Evolutionary conservation across 2,888 invertebrate genomes (phyloP).

Genomic region (Coecobrya sp.): DNA sequence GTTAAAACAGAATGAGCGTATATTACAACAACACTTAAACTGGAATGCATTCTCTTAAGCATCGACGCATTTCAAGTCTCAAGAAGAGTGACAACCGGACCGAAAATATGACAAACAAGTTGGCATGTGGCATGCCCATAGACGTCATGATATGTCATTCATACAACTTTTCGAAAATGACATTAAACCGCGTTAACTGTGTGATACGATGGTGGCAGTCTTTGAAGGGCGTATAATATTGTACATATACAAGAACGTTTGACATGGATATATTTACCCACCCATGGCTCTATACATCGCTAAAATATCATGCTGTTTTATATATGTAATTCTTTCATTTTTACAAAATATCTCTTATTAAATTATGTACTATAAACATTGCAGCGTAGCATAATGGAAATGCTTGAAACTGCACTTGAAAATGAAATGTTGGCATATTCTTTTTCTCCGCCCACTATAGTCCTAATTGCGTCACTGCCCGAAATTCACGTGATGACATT

Average conservation of each 20-base stretch:
- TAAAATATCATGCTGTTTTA: too few relatives aligned
- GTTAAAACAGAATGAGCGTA: background rate
- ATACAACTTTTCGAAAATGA: constrained; percentile 11
- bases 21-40: background rate
- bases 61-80: constrained; percentile 58
- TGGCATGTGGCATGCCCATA: constrained; percentile 48
- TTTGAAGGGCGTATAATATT: background rate
- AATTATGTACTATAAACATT: too few relatives aligned
- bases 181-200: background rate
- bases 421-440: too few relatives aligned
- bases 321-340: too few relatives aligned
- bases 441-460: too few relatives aligned
- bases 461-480: too few relatives aligned
- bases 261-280: background rate
- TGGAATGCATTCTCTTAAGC: background rate
- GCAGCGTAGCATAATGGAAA: too few relatives aligned
- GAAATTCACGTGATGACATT: too few relatives aligned
- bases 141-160: background rate
- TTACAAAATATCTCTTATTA: too few relatives aligned
- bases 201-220: background rate
- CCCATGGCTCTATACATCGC: background rate
- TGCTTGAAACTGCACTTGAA: too few relatives aligned
- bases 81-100: constrained; percentile 51
- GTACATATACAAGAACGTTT: background rate
- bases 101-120: constrained; percentile 50